These are phyloP conservation scores for Parasteatoda tepidariorum DNA, from an alignment of 1,140 invertebrate genomes.

Conservation along the genomic window DNA sequence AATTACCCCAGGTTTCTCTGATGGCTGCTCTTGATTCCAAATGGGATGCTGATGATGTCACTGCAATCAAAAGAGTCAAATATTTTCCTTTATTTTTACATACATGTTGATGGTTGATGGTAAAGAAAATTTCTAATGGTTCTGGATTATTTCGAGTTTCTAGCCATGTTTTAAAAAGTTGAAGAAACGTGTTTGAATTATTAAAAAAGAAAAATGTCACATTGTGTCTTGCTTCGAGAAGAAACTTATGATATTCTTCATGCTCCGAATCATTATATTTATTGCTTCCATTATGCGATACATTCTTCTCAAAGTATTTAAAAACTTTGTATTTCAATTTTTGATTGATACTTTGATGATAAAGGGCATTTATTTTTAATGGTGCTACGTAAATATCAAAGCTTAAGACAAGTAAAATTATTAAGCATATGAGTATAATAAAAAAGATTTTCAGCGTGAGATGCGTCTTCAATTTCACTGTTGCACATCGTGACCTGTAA, in stretches of 20 bases:
- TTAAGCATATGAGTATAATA: conserved; percentile 11
- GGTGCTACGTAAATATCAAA: conserved; percentile 22
- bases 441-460: conserved; percentile 5
- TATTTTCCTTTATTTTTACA: conserved; percentile 44
- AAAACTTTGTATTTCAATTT: neutral
- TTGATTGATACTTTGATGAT: neutral
- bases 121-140: conserved; percentile 23
- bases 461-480: conserved; percentile 1
- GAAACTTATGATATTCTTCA: conserved; percentile 36
- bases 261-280: neutral
- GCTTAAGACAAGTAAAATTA: conserved; percentile 23
- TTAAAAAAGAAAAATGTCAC: conserved; percentile 45
- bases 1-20: conserved; percentile 82
- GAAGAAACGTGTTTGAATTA: conserved; percentile 29
- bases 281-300: neutral
- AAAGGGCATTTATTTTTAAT: neutral
- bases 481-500: conserved; percentile 12
- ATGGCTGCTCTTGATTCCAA: conserved; percentile 77
- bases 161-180: conserved; percentile 30
- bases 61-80: conserved; percentile 75
- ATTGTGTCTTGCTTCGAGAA: conserved; percentile 8
- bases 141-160: neutral
- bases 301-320: neutral
- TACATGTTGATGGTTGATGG: conserved; percentile 11
- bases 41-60: conserved; percentile 79